A percentile compares a stretch with the other conserved stretches of the same genome.
phyloP scores from a whole-genome alignment of 2,797 vertebrate genomes.

The Epinephelus malabaricus region DNA sequence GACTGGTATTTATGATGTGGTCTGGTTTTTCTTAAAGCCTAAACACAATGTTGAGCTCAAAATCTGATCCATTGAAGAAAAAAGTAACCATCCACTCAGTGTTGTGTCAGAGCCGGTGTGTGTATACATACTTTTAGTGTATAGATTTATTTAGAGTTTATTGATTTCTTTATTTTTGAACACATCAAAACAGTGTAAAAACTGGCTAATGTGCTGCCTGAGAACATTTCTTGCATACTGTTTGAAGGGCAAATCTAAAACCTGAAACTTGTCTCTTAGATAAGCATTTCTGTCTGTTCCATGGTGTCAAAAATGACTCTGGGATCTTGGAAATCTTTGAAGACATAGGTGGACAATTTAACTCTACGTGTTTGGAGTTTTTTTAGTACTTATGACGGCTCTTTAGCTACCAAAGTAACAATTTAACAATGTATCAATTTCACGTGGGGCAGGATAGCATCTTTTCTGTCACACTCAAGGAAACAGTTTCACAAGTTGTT shows the following conservation, averaged over 20 bases:
- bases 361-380: not conserved
- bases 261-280: constrained; percentile 2
- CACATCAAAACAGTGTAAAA: not conserved
- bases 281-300: constrained; percentile 13
- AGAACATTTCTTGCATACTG: not conserved
- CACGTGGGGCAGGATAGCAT: not conserved
- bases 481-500: constrained; percentile 2
- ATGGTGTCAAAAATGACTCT: not conserved
- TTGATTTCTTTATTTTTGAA: not conserved
- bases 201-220: not conserved
- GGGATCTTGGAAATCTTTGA: not conserved
- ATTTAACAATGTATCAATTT: not conserved
- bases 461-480: constrained; percentile 17
- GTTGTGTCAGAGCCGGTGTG: not conserved
- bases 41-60: not conserved
- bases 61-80: constrained; percentile 14
- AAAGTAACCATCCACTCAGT: not conserved
- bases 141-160: not conserved
- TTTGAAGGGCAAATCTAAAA: constrained; percentile 34
- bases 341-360: not conserved
- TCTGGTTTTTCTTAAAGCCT: constrained; percentile 1
- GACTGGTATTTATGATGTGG: not conserved
- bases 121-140: not conserved
- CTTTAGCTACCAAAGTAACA: not conserved
- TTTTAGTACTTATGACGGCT: not conserved